phyloP scores from a whole-genome alignment of 1,140 invertebrate species.

The Pogonognathellus flavescens region DNA sequence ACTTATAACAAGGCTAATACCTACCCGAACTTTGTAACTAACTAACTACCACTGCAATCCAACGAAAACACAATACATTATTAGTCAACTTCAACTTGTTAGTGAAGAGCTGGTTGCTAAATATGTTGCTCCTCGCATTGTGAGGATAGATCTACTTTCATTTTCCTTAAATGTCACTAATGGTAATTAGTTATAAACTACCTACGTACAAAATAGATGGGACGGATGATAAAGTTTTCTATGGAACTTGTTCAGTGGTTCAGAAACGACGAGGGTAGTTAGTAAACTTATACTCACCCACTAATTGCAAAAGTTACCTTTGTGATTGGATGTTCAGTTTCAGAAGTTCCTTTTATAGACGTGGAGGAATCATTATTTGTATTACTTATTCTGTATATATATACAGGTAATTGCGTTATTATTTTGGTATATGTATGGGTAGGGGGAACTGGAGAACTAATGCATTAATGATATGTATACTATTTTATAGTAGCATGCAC shows the following conservation, averaged over 20 bases:
- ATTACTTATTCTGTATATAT: not conserved
- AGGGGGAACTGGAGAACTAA: too few species aligned
- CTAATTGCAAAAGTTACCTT: slow-evolving; percentile 41
- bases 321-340: not conserved
- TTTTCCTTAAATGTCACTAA: slow-evolving; percentile 46
- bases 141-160: not conserved
- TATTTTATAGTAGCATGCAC: too few species aligned
- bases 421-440: too few species aligned
- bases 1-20: too few species aligned
- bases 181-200: slow-evolving; percentile 31
- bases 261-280: not conserved
- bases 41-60: too few species aligned
- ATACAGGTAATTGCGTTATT: too few species aligned
- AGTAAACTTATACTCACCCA: not conserved
- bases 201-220: not conserved
- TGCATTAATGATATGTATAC: too few species aligned
- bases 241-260: not conserved
- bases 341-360: too few species aligned
- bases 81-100: too few species aligned
- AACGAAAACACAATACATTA: too few species aligned
- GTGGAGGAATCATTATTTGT: too few species aligned
- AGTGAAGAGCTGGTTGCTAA: not conserved
- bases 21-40: too few species aligned
- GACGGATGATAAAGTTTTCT: not conserved
- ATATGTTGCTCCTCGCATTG: not conserved